Evolutionary conservation across 2,113 vertebrate species (phyloP), one percentile per base, ranked within the genome.

Genomic region (Poecile atricapillus): DNA sequence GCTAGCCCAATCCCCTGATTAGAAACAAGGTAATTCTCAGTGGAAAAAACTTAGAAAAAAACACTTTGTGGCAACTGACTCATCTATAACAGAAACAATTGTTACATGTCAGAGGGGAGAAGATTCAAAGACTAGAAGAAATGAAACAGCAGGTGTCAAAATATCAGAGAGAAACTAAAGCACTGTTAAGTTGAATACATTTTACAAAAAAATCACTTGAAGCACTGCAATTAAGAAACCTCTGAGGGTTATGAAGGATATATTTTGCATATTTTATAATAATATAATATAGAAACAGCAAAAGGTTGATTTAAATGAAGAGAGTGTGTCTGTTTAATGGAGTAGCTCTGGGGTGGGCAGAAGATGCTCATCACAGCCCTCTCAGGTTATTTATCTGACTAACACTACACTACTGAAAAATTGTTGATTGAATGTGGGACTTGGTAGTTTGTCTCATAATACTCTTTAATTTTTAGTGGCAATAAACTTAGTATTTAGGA

Each of bases 401-500:
- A 85, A 88, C 7, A 76, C 65, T 50, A 79, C 46, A 75, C 30
- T 93, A 41, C 63, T 95, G 90, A 95, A 97, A 96, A 94, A 92
- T 33, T 8, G 74, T 65, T 95, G 58, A 90, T 92, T 90, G 62
- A 90, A 96, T 77, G 53, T 81, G 80, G 63, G 76, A 95, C 63
- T 85, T 58, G 41, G 60, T 97, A 96, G 95, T 84, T 87, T 97
- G 81, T 95, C 95, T 97, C 85, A 43, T 90, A 97, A 90, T 91
- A 53, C 68, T 95, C 71, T 13, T 14, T 96, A 96, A 97, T 70
- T 65, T 97, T 88, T 95, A 94, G 81, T 91, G 80, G 82, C 63
- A 95, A 97, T 97, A 93, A 97, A 97, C 77, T 89, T 95, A 89
- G n/a, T 82, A 89, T 96, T 97, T 97, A 95, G 92, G 46, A 95